These are phyloP conservation scores for Dendrocincla tyrannina DNA, from an alignment of 2,797 vertebrate genomes.

Conservation along the genomic window DNA sequence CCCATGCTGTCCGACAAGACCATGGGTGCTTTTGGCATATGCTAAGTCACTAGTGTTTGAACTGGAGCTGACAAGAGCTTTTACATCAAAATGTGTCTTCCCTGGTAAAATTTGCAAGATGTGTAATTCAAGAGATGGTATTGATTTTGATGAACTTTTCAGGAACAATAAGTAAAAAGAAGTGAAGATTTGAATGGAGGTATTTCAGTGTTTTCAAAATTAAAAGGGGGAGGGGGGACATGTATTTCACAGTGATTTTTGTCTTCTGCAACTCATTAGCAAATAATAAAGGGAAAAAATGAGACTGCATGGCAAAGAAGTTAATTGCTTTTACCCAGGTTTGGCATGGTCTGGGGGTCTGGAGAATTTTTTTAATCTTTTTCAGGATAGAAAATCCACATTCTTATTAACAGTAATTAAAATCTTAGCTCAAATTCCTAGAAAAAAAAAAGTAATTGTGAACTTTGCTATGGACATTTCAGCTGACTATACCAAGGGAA, in stretches of 20 bases:
- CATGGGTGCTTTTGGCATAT: accelerated
- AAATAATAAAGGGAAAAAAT: background rate
- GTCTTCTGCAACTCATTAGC: background rate
- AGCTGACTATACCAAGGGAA: background rate
- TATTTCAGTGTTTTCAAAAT: background rate
- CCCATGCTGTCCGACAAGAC: accelerated
- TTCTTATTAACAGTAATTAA: background rate
- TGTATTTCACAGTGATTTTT: background rate
- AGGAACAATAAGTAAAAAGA: background rate
- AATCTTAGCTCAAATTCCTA: background rate
- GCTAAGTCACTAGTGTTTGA: background rate
- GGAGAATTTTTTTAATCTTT: background rate
- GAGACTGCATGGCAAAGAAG: background rate
- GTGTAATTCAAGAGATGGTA: background rate
- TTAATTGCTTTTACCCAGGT: background rate
- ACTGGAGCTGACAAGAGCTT: background rate
- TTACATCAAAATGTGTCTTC: background rate
- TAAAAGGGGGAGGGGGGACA: background rate
- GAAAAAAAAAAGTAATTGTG: background rate
- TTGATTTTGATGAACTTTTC: background rate
- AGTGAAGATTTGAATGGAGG: background rate
- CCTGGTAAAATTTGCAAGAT: background rate
- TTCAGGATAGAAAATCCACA: background rate
- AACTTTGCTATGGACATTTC: background rate
- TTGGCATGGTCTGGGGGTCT: background rate